These are phyloP conservation scores for Leptoteleia sp. DNA, from an alignment of 1,140 invertebrate species.

Conservation along the genomic window DNA sequence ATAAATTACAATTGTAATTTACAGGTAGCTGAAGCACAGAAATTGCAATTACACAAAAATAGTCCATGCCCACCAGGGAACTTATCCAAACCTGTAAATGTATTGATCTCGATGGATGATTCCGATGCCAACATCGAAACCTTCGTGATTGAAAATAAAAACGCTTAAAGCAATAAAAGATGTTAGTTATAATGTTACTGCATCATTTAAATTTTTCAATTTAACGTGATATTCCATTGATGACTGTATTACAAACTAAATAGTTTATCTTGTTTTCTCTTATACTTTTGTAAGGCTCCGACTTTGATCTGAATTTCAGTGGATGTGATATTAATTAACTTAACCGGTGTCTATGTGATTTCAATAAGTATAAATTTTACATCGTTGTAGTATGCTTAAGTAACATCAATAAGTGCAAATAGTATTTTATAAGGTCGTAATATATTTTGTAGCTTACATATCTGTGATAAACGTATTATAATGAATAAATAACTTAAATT, in stretches of 20 bases:
- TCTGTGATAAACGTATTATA: constrained; percentile 81
- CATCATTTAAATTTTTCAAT: constrained; percentile 16
- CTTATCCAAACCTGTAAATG: constrained; percentile 33
- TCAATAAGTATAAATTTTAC: constrained; percentile 30
- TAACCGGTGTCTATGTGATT: constrained; percentile 22
- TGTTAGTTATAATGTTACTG: not conserved
- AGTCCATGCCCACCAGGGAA: constrained; percentile 8
- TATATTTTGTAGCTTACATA: constrained; percentile 80
- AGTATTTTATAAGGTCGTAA: constrained; percentile 77
- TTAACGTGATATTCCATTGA: constrained; percentile 37
- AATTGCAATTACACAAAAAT: constrained; percentile 32
- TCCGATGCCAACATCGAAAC: constrained; percentile 19
- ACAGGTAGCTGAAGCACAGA: constrained; percentile 37
- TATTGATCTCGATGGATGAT: constrained; percentile 33
- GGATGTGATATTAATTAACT: constrained; percentile 47
- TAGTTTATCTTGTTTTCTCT: too few relatives aligned
- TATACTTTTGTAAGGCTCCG: constrained; percentile 28
- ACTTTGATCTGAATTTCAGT: constrained; percentile 37
- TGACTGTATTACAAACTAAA: too few relatives aligned
- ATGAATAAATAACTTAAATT: constrained; percentile 76
- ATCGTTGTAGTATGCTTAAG: constrained; percentile 44
- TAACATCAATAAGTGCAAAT: constrained; percentile 66
- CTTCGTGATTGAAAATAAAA: constrained; percentile 19
- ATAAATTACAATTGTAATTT: too few relatives aligned
- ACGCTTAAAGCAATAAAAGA: constrained; percentile 4